Evolutionary conservation across 1,140 invertebrate species (phyloP), one percentile per base, ranked within the genome.

Genomic region (Sitodiplosis mosellana): DNA sequence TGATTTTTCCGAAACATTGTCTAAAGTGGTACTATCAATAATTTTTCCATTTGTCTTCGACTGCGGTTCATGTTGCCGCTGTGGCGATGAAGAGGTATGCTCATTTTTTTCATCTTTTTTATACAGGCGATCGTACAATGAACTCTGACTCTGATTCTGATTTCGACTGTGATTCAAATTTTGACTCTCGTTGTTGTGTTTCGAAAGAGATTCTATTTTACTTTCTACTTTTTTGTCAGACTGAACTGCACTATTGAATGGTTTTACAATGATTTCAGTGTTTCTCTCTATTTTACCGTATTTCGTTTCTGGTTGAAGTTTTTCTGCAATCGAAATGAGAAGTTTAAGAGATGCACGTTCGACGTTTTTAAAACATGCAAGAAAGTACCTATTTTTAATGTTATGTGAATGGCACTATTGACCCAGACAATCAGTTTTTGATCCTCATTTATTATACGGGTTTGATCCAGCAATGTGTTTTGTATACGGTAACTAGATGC

Each of bases 341-440:
- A n/a, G n/a, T n/a, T 36, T 36, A 10, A 10, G n/a, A 36, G 34
- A 36, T 36, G 34, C 8, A 36, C 34, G 34, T 36, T 8, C 8
- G 8, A n/a, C n/a, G 8, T 10, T 10, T 36, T 36, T 8, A 36
- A 43, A 33, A 27, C 10, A 21, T 21, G 15, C 33, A 33, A 34
- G 21, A 37, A 47, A 61, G 64, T 65, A 71, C 70, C 67, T 45
- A 72, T 64, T 58, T 59, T 59, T 42, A 70, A 55, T 22, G 58
- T 62, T 36, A 72, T 63, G 52, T 64, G 58, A 49, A 70, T 59
- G 34, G 63, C 67, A 52, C 63, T 66, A 51, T 66, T 69, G 44
- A 70, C 59, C 70, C 70, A 72, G 51, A 72, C 65, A 6, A 69
- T 53, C 17, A 71, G 48, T 43, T 68, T 66, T 54, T 72, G 67